phyloP scores from a whole-genome alignment of 2,113 vertebrate species.

The Pundamilia nyererei region DNA sequence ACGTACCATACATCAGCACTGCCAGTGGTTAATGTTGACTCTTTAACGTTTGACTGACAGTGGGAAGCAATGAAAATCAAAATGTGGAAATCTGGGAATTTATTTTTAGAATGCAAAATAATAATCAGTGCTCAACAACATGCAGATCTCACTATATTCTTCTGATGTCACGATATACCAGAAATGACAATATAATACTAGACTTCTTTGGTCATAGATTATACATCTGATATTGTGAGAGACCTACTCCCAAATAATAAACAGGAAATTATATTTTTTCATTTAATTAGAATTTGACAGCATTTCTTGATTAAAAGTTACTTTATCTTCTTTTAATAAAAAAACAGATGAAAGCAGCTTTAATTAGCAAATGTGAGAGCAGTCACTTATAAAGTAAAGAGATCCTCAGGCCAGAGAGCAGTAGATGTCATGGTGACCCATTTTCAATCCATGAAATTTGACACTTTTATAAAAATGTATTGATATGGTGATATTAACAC shows the following conservation, averaged over 20 bases:
- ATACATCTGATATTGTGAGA: neutral
- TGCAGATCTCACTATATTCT: neutral
- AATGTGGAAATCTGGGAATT: neutral
- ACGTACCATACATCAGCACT: neutral
- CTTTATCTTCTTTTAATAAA: neutral
- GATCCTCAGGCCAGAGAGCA: neutral
- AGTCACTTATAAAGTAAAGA: neutral
- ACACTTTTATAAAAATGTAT: neutral
- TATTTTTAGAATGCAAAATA: neutral
- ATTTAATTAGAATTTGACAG: neutral
- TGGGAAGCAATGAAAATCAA: neutral
- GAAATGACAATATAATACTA: neutral
- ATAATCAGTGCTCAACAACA: neutral
- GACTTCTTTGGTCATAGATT: neutral
- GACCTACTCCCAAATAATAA: neutral
- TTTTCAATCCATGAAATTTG: neutral
- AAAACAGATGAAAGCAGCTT: neutral
- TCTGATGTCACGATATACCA: neutral
- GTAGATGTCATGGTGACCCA: neutral
- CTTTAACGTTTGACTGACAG: neutral
- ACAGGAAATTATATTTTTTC: neutral
- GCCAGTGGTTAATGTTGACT: neutral
- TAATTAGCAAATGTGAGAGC: neutral
- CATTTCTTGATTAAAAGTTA: neutral
- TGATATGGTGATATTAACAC: neutral